Conservation (phyloP, 2,113 vertebrate species). For the Eulacestoma nigropectus region DNA sequence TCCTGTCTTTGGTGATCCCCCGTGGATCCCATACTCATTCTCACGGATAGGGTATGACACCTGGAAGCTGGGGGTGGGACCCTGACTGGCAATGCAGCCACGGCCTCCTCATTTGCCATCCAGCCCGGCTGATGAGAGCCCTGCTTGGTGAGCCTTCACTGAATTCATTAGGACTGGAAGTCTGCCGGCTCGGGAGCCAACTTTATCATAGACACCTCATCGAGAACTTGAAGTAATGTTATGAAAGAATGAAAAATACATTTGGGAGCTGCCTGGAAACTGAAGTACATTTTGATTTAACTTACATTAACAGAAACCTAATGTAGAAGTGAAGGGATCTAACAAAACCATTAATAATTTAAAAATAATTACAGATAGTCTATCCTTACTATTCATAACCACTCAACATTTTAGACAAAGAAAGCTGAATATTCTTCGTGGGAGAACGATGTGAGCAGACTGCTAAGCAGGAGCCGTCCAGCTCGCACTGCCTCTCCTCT, state of each 20-base stretch:
- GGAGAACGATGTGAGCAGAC: constrained; percentile 67
- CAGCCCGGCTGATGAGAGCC: neutral
- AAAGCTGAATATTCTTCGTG: constrained; percentile 69
- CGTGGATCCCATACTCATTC: neutral
- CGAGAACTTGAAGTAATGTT: constrained; percentile 68
- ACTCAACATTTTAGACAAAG: constrained; percentile 80
- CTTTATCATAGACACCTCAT: constrained; percentile 52
- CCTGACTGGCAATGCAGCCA: neutral
- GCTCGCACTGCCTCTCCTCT: neutral
- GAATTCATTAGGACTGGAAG: constrained; percentile 20
- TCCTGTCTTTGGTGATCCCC: neutral
- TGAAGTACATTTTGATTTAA: constrained; percentile 78
- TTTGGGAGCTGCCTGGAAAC: constrained; percentile 70
- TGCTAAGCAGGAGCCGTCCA: constrained; percentile 53
- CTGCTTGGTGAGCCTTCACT: neutral
- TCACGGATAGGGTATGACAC: neutral
- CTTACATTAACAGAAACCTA: constrained; percentile 79
- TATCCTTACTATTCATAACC: constrained; percentile 78
- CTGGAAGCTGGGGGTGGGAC: neutral
- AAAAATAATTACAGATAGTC: constrained; percentile 83
- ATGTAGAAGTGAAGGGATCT: constrained; percentile 77
- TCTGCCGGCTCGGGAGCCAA: constrained; percentile 14
- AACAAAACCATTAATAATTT: constrained; percentile 83
- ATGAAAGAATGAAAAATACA: constrained; percentile 78
- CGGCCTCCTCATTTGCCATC: neutral